Conservation (phyloP, 2,113 vertebrate species). For the Crotalus horridus region DNA sequence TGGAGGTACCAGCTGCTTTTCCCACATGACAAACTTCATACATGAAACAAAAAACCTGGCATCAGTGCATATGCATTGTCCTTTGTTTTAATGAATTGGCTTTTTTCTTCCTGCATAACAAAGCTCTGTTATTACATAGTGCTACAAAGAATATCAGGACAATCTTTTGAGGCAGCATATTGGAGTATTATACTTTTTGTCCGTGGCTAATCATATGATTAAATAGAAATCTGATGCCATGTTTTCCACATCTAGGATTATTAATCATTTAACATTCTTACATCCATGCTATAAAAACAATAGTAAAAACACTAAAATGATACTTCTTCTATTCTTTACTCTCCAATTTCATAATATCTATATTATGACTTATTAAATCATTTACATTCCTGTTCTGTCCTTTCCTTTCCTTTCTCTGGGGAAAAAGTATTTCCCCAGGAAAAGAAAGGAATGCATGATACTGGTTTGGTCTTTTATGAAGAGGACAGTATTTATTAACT, state of each 20-base stretch:
- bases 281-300: not conserved
- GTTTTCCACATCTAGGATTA: not conserved
- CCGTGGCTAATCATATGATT: not conserved
- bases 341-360: conserved; percentile 36
- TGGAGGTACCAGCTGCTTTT: not conserved
- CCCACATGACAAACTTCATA: not conserved
- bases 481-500: conserved; percentile 50
- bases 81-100: not conserved
- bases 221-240: not conserved
- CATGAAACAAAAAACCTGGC: not conserved
- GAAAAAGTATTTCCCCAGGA: conserved; percentile 4
- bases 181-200: not conserved
- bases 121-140: not conserved
- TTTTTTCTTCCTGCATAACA: conserved; percentile 25
- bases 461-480: conserved; percentile 29
- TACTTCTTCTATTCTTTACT: conserved; percentile 17
- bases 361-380: conserved; percentile 11
- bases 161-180: not conserved
- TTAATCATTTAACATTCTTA: not conserved
- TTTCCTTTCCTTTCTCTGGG: not conserved
- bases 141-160: not conserved
- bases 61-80: not conserved
- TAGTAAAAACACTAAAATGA: conserved; percentile 2
- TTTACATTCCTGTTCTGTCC: not conserved
- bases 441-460: not conserved